Percentiles rank a stretch among this genome's conserved stretches.
phyloP scores from a whole-genome alignment of 2,113 vertebrate genomes.

The Pipa parva region DNA sequence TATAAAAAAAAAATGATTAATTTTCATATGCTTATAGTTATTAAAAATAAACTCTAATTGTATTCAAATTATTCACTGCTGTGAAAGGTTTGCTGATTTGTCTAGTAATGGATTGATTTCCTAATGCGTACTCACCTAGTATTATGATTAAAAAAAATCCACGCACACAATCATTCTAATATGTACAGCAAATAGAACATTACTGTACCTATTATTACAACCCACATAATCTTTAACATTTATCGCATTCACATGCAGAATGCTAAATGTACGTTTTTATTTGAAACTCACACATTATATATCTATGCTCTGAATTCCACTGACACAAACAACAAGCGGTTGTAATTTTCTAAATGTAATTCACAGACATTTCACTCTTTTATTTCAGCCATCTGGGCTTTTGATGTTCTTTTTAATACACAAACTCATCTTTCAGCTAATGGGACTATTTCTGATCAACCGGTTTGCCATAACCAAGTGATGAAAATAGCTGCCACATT shows the following conservation, averaged over 20 bases:
- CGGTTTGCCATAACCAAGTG: neutral
- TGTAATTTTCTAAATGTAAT: neutral
- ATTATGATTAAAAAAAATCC: too few relatives aligned
- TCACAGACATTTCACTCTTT: constrained; percentile 12
- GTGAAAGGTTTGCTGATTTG: too few relatives aligned
- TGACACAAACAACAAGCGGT: neutral
- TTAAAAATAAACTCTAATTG: too few relatives aligned
- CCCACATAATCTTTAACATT: neutral
- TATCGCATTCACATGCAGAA: neutral
- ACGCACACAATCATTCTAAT: too few relatives aligned
- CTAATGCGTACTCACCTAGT: too few relatives aligned
- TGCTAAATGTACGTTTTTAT: neutral
- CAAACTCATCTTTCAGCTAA: constrained; percentile 7
- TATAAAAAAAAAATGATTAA: too few relatives aligned
- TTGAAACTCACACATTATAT: neutral
- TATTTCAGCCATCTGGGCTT: constrained; percentile 23
- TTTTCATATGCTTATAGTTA: too few relatives aligned
- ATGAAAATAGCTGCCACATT: neutral
- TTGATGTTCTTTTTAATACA: constrained; percentile 18
- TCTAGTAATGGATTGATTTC: too few relatives aligned
- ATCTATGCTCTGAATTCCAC: neutral
- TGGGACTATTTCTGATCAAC: constrained; percentile 27
- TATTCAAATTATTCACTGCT: too few relatives aligned
- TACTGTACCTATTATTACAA: neutral
- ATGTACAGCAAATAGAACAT: too few relatives aligned